Percentiles rank a stretch among this genome's conserved stretches.
These are phyloP conservation scores for Merluccius polli DNA, from an alignment of 2,797 vertebrate species.

Conservation along the genomic window DNA sequence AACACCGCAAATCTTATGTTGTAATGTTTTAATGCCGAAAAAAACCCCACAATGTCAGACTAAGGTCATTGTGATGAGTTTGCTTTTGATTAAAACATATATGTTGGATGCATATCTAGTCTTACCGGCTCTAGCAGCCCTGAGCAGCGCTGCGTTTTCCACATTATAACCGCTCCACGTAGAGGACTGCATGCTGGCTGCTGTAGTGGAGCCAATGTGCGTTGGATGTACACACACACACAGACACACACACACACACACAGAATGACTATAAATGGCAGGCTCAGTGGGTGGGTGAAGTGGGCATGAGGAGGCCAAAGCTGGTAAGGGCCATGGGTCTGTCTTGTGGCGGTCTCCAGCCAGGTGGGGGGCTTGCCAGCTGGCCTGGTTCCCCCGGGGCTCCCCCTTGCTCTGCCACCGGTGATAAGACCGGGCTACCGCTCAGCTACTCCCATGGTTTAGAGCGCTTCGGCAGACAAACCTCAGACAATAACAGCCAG, in stretches of 20 bases:
- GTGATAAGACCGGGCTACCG: conserved; percentile 66
- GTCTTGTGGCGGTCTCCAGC: conserved; percentile 34
- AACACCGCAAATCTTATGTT: not conserved
- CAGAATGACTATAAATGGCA: not conserved
- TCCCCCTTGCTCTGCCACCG: conserved; percentile 56
- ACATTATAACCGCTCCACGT: not conserved
- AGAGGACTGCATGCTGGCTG: not conserved
- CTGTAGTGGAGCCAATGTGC: conserved; percentile 18
- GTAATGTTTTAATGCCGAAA: too few species aligned
- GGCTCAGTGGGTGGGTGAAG: conserved; percentile 37
- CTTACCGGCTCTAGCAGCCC: too few species aligned
- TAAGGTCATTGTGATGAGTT: too few species aligned
- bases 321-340: conserved; percentile 19
- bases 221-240: conserved; percentile 18
- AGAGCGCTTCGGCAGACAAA: conserved; percentile 27
- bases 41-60: too few species aligned
- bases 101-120: too few species aligned
- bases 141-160: too few species aligned
- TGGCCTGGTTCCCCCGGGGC: conserved; percentile 56
- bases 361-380: conserved; percentile 55
- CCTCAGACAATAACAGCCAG: too few species aligned
- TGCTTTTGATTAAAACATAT: too few species aligned
- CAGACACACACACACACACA: not conserved
- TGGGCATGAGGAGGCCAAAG: conserved; percentile 24
- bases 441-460: conserved; percentile 44